phyloP scores from a whole-genome alignment of 2,888 invertebrate species.

The Crepidodera aurea region DNA sequence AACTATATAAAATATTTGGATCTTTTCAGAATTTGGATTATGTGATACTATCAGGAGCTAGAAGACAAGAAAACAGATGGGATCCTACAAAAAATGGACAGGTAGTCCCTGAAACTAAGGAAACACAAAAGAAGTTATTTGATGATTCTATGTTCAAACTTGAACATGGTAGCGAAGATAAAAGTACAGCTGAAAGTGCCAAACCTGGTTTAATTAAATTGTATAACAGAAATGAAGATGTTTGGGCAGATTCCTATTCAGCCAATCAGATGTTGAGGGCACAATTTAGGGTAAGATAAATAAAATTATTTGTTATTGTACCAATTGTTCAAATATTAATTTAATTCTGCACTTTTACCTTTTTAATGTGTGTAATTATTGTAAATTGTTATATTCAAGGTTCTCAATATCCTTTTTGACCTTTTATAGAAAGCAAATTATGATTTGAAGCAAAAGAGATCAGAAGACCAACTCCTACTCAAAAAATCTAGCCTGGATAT shows the following conservation, averaged over 20 bases:
- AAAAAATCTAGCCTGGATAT: constrained; percentile 82
- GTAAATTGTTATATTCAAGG: no score
- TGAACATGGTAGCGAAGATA: constrained; percentile 90
- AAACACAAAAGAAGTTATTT: constrained; percentile 85
- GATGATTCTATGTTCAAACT: constrained; percentile 98
- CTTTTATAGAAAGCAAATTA: constrained; percentile 73
- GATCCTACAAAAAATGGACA: constrained; percentile 97
- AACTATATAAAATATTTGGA: neutral
- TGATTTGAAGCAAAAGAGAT: constrained; percentile 74
- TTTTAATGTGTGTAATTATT: no score
- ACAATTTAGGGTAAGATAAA: constrained; percentile 78
- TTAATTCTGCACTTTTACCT: neutral
- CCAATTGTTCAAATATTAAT: constrained; percentile 10
- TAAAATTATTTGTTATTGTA: constrained; percentile 4
- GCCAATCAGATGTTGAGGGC: constrained; percentile 87
- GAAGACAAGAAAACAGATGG: constrained; percentile 97
- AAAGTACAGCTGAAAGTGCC: constrained; percentile 71
- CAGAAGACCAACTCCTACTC: constrained; percentile 77
- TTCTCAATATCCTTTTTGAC: constrained; percentile 19
- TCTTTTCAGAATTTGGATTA: constrained; percentile 88
- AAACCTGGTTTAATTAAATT: constrained; percentile 79
- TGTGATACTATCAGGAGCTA: constrained; percentile 91
- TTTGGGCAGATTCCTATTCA: constrained; percentile 92
- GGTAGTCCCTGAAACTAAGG: constrained; percentile 90
- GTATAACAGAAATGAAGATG: constrained; percentile 78